Base-by-base conservation (phyloP, 1,140 invertebrate species). In the Tribolium madens region DNA sequence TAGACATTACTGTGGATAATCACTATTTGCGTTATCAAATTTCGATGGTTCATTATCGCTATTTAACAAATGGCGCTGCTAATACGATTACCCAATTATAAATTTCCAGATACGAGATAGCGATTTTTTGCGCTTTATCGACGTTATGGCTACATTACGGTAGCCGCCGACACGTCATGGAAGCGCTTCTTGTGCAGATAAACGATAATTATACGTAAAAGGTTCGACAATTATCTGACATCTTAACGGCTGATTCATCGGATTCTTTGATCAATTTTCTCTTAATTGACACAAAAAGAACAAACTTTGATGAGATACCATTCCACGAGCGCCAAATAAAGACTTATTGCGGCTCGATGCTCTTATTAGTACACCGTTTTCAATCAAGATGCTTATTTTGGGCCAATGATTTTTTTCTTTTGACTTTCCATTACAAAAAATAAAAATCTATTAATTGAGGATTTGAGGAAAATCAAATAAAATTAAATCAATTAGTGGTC, bases 1-100 rank as follows among this genome's bases (percentile, higher is more conserved):
- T 78, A 78, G 81, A 76, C 79, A 81, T 80, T 83, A 80, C 80
- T 81, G 79, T 82, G 78, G 78, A 80, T 83, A 83, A 83, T 84
- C 83, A 78, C 78, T 78, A 81, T 77, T 76, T 68, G 78, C 78
- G 78, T 83, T 84, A 83, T 84, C 83, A 84, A 82, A 84, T 83
- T 82, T 79, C 76, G 77, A 83, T 81, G 81, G 82, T 83, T 81
- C 82, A 84, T 84, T 84, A 84, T 83, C 83, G 80, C 83, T 81
- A 83, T 83, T 83, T 80, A 80, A 82, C 79, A 77, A 84, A 84
- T 81, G 83, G 79, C 76, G 78, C 73, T 69, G 48, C 60, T 77
- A 78, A 79, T 76, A 15, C 52, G 76, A 79, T 75, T 69, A 46
- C 50, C 50, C 36, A 53, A 47, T 47, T 75, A 72, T 72, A 72